A percentile compares a stretch with the other conserved stretches of the same genome.
Evolutionary conservation across 2,888 invertebrate species (phyloP).

Genomic region (Hermaeophaga mercurialis): DNA sequence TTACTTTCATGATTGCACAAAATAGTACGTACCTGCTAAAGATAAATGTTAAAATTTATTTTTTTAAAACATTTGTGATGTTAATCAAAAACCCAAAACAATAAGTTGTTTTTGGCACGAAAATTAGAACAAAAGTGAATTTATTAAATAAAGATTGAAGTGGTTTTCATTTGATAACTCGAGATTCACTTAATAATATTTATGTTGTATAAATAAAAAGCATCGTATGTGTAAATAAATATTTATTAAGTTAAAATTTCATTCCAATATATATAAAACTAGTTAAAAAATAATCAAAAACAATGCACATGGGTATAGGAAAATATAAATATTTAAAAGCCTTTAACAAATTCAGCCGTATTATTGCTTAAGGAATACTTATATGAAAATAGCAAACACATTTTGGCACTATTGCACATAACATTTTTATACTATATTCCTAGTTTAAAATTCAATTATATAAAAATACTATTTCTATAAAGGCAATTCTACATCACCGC

Average conservation of each 20-base stretch:
- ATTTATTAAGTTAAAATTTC: constrained; percentile 37
- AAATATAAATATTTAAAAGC: constrained; percentile 38
- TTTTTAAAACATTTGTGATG: too few relatives aligned
- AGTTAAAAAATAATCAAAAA: constrained; percentile 40
- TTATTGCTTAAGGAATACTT: constrained; percentile 34
- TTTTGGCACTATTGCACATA: constrained; percentile 50
- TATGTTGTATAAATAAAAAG: too few relatives aligned
- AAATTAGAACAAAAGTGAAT: too few relatives aligned
- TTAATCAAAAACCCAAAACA: too few relatives aligned
- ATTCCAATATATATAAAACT: constrained; percentile 43
- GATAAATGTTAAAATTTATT: too few relatives aligned
- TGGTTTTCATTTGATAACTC: too few relatives aligned
- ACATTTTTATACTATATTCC: constrained; percentile 20
- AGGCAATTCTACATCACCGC: constrained; percentile 49
- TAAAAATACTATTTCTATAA: constrained; percentile 46
- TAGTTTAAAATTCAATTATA: constrained; percentile 39
- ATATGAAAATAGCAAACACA: constrained; percentile 21
- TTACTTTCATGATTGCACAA: too few relatives aligned
- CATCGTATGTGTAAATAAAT: constrained; percentile 1
- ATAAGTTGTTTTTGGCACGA: too few relatives aligned
- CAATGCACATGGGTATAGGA: constrained; percentile 36
- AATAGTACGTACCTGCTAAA: too few relatives aligned
- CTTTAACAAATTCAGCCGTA: constrained; percentile 34
- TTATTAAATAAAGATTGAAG: too few relatives aligned
- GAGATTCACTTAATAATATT: too few relatives aligned